Conservation (phyloP, 2,113 vertebrate species). For the Tiliqua scincoides region DNA sequence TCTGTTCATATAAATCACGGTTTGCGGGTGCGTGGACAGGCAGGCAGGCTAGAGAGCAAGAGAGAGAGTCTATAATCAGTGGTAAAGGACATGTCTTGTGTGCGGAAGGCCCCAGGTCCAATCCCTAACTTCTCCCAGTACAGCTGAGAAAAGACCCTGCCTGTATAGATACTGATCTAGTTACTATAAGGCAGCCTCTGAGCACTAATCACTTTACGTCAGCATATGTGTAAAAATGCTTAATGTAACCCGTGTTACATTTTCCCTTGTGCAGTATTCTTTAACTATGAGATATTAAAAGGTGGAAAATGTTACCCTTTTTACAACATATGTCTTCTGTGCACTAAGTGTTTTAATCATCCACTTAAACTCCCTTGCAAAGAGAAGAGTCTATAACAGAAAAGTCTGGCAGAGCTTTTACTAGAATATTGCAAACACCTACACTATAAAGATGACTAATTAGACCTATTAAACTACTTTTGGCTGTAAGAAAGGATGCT, state of each 20-base stretch:
- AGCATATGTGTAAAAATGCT: background rate
- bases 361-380: conserved; percentile 68
- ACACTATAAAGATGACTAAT: conserved; percentile 68
- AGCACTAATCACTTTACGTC: background rate
- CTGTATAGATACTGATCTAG: too few species aligned
- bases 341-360: conserved; percentile 67
- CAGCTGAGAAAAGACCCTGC: too few species aligned
- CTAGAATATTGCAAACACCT: conserved; percentile 68
- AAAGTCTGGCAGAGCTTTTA: conserved; percentile 69
- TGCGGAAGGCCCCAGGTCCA: too few species aligned
- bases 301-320: conserved; percentile 59
- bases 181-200: too few species aligned
- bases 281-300: conserved; percentile 42
- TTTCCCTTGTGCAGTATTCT: conserved; percentile 26
- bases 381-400: conserved; percentile 67
- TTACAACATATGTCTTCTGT: conserved; percentile 57
- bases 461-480: conserved; percentile 60
- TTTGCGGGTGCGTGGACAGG: too few species aligned
- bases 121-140: too few species aligned
- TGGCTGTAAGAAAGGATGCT: conserved; percentile 21
- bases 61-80: too few species aligned
- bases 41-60: too few species aligned
- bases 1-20: too few species aligned
- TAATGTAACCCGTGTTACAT: conserved; percentile 36
- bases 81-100: too few species aligned